Base-by-base conservation (phyloP, 2,797 vertebrate genomes). In the Coilia nasus region DNA sequence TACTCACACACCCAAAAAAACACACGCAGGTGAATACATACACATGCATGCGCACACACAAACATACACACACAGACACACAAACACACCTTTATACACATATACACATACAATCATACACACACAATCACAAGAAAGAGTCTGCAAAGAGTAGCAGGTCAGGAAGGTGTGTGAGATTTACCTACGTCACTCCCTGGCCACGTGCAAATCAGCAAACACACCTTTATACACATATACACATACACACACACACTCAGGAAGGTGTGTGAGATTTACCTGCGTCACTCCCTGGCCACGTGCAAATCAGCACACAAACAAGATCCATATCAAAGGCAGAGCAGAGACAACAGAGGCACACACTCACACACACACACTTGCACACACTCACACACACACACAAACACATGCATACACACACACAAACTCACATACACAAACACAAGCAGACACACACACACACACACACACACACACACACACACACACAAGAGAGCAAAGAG, bases 291-390 rank as follows among this genome's bases (percentile, higher is more conserved):
- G 71, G 44, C 54, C 83, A 57, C 50, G 44, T 41, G 50, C 50
- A 80, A 80, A 84, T 25, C 54, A n/a, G 67, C 25, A 75, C 19
- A 75, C 31, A 75, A 75, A 75, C 54, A 19, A 11, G 50, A 3
- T 57, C 25, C 50, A 84, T 81, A 84, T 84, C 71, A 81, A 84
- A 84, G 83, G 50, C 14, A 75, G 35, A 57, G 71, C n/a, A 41
- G 31, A 31, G 23, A 23, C 21, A 35, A 64, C 19, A 19, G 12
- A n/a, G 57, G 31, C 41, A 4, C 44, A 59, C 56, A 83, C 25
- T 3, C 50, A 54, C 50, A 54, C 50, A 54, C 50, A 9, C 50
- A 54, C 50, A 9, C 50, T 3, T 6, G 9, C 50, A 54, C 50
- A 54, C 50, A 54, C 50, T 3, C 50, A 54, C 50, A 54, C 50